Evolutionary conservation across 1,140 invertebrate species (phyloP).

Genomic region (Leptinotarsa lineolata): DNA sequence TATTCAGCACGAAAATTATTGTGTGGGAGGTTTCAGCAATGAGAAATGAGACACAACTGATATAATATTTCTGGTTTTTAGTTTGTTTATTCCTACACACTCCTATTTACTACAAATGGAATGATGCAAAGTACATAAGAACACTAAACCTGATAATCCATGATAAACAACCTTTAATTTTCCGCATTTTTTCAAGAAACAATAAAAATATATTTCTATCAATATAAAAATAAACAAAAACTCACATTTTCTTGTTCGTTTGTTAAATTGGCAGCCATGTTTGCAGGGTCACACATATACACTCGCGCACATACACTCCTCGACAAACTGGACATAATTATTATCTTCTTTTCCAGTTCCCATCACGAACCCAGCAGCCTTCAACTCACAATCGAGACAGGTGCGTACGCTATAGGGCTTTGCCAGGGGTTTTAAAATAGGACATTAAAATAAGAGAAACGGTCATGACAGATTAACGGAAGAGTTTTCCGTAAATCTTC

Average conservation of each 20-base stretch:
- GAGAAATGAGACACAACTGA: not conserved
- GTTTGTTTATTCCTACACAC: conserved; percentile 9
- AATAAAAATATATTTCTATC: not conserved
- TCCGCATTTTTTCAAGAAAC: not conserved
- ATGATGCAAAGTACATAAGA: conserved; percentile 2
- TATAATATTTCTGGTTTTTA: not conserved
- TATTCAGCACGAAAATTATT: not conserved
- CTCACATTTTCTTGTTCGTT: conserved; percentile 45
- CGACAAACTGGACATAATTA: not conserved
- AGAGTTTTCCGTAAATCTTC: no score
- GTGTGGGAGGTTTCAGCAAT: not conserved
- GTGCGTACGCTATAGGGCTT: not conserved
- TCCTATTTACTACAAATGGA: not conserved
- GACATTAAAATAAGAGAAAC: no score
- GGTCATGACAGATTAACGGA: no score
- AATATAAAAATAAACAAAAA: conserved; percentile 26
- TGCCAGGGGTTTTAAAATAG: no score
- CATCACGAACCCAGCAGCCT: conserved; percentile 1
- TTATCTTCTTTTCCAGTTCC: not conserved
- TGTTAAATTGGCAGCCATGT: conserved; percentile 43
- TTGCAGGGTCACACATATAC: not conserved
- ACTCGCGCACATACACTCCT: conserved; percentile 1
- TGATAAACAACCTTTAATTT: not conserved
- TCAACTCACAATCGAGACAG: not conserved
- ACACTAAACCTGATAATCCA: not conserved